These are phyloP conservation scores for Montipora capricornis DNA, from an alignment of 64 coral and sea anemone species.

Conservation along the genomic window DNA sequence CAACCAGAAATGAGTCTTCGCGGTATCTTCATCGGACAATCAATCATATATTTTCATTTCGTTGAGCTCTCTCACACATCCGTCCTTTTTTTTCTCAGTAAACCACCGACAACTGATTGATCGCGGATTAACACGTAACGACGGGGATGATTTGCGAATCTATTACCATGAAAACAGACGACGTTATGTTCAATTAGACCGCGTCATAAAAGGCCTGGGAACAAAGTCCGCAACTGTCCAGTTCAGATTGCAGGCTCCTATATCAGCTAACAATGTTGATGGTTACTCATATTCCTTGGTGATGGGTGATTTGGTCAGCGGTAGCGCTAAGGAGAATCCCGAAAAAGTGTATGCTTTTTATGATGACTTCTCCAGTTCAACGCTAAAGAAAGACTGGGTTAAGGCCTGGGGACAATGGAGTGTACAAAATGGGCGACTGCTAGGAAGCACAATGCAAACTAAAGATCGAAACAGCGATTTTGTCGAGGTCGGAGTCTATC, in stretches of 20 bases:
- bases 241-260: constrained; percentile 38
- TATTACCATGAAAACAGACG: constrained; percentile 6
- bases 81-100: neutral
- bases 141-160: neutral
- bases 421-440: constrained; percentile 37
- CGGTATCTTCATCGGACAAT: neutral
- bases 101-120: constrained; percentile 8
- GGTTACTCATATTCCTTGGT: constrained; percentile 35
- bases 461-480: neutral
- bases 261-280: constrained; percentile 13
- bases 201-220: constrained; percentile 31
- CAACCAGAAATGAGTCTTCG: no score
- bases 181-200: constrained; percentile 2
- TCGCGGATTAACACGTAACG: neutral
- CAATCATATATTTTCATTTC: neutral
- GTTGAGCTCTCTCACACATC: neutral
- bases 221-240: constrained; percentile 25
- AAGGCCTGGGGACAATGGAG: constrained; percentile 57
- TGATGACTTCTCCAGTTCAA: constrained; percentile 50
- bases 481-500: constrained; percentile 24
- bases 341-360: constrained; percentile 46
- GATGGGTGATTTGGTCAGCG: constrained; percentile 21
- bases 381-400: constrained; percentile 32
- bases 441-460: constrained; percentile 41
- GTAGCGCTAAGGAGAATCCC: constrained; percentile 33